Conservation (phyloP, 2,113 vertebrate species). For the Marmota monax region DNA sequence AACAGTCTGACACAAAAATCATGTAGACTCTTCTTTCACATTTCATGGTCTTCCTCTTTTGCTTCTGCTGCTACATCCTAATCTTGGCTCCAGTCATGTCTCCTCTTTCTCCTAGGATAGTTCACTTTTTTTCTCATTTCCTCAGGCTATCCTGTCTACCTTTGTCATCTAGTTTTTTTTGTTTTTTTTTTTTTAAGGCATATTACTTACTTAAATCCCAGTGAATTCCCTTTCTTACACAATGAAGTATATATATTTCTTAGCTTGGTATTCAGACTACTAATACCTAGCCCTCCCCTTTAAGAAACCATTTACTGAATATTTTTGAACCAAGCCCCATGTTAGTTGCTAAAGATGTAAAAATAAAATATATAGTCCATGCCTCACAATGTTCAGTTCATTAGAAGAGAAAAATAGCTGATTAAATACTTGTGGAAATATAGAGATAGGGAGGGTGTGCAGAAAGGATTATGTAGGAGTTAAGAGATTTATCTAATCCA, state of each 20-base stretch:
- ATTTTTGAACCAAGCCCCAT: neutral
- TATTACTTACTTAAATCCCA: neutral
- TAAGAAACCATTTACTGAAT: neutral
- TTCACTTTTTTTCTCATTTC: neutral
- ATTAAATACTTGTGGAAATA: neutral
- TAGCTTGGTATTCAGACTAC: neutral
- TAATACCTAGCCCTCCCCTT: neutral
- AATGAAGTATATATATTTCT: neutral
- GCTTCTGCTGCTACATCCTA: neutral
- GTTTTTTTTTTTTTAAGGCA: neutral
- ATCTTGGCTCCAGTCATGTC: neutral
- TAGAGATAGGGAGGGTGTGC: neutral
- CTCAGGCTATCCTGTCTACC: neutral
- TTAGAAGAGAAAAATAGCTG: conserved; percentile 10
- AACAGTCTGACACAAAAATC: neutral
- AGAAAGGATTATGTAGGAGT: neutral
- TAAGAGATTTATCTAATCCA: neutral
- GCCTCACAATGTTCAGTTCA: neutral
- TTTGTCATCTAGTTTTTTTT: neutral
- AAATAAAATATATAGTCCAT: neutral
- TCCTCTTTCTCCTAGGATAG: neutral
- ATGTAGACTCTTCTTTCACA: neutral
- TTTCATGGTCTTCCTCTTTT: neutral
- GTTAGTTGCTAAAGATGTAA: neutral
- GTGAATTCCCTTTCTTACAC: neutral